phyloP scores from a whole-genome alignment of 2,888 invertebrate species.

The Selenia dentaria region DNA sequence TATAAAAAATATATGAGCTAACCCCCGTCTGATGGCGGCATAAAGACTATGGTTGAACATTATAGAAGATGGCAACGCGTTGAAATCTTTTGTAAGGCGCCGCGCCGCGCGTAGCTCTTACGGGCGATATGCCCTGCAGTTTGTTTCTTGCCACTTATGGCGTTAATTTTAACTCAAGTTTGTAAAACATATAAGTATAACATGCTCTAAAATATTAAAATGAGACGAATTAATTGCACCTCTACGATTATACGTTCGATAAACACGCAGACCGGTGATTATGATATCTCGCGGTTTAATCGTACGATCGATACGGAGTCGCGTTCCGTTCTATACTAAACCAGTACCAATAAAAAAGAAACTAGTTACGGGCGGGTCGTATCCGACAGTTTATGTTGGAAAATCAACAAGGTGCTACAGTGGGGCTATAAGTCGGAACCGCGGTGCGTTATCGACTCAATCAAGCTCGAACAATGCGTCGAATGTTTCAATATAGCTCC shows the following conservation, averaged over 20 bases:
- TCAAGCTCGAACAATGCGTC: conserved; percentile 78
- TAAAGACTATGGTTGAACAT: too few relatives aligned
- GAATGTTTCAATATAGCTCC: conserved; percentile 81
- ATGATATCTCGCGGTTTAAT: conserved; percentile 81
- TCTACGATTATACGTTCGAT: conserved; percentile 80
- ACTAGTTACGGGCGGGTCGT: conserved; percentile 73
- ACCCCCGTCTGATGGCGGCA: too few relatives aligned
- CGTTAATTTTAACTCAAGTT: conserved; percentile 60
- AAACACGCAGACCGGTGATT: conserved; percentile 83
- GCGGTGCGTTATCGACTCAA: conserved; percentile 77
- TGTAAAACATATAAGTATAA: conserved; percentile 64
- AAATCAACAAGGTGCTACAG: conserved; percentile 79
- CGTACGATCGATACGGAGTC: conserved; percentile 78
- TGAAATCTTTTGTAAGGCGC: conserved; percentile 72
- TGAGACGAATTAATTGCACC: conserved; percentile 82
- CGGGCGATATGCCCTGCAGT: neutral
- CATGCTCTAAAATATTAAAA: conserved; percentile 79
- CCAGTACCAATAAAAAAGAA: conserved; percentile 82
- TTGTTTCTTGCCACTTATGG: conserved; percentile 53
- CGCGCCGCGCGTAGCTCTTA: conserved; percentile 30
- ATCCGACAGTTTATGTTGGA: conserved; percentile 78
- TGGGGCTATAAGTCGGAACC: conserved; percentile 62
- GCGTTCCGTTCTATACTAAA: conserved; percentile 81
- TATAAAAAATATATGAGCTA: too few relatives aligned
- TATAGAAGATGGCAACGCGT: conserved; percentile 49